A percentile compares a stretch with the other conserved stretches of the same genome.
These are phyloP conservation scores for Zaprionus ornatus DNA, from an alignment of 1,140 invertebrate genomes.

Conservation along the genomic window DNA sequence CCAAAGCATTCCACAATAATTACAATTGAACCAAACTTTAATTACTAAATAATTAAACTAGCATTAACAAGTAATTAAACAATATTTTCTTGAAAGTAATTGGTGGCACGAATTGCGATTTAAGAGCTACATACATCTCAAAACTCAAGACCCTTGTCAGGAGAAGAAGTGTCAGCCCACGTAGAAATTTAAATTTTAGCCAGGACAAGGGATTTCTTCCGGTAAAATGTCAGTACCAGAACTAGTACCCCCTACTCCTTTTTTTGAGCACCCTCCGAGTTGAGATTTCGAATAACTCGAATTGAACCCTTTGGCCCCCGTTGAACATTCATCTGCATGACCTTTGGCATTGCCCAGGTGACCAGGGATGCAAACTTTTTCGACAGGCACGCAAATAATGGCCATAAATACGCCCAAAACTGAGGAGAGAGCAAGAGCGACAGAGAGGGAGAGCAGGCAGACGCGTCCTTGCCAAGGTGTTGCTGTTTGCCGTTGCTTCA, in stretches of 20 bases:
- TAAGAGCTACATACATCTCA: neutral
- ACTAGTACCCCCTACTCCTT: neutral
- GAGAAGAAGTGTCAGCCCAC: neutral
- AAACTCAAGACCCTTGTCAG: neutral
- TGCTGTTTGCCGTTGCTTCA: constrained; percentile 7
- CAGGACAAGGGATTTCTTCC: neutral
- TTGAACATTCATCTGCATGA: constrained; percentile 7
- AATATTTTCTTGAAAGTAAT: neutral
- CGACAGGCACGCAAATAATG: constrained; percentile 52
- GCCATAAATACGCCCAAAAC: constrained; percentile 29
- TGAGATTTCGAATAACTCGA: neutral
- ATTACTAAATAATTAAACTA: neutral
- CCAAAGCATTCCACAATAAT: neutral
- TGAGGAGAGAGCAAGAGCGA: neutral
- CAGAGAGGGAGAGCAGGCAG: neutral
- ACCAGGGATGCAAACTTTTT: constrained; percentile 39
- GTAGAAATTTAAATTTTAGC: neutral
- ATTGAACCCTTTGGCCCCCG: constrained; percentile 10
- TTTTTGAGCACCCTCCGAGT: neutral
- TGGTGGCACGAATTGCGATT: neutral
- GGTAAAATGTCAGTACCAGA: neutral
- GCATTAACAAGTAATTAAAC: neutral
- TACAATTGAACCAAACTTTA: neutral
- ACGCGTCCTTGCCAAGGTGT: constrained; percentile 39
- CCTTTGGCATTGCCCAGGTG: constrained; percentile 35